phyloP scores from a whole-genome alignment of 2,113 vertebrate species.

The Atrichornis clamosus region DNA sequence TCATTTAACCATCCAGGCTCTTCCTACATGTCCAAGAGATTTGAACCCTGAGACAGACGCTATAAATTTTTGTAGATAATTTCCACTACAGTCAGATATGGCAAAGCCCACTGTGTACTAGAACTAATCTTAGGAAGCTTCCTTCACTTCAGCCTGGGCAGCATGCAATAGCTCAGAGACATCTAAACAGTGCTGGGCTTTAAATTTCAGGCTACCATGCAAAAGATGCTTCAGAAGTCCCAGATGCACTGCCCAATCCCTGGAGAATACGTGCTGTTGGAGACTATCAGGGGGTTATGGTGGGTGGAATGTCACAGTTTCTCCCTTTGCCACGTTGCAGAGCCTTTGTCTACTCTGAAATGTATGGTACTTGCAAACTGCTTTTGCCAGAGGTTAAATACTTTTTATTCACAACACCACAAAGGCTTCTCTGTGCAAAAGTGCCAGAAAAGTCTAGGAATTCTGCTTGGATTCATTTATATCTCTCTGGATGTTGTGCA shows the following conservation, averaged over 20 bases:
- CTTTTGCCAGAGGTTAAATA: neutral
- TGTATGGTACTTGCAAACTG: neutral
- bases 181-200: neutral
- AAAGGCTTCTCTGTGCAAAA: neutral
- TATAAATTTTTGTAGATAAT: neutral
- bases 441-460: neutral
- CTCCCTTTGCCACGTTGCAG: neutral
- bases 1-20: neutral
- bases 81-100: neutral
- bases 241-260: neutral
- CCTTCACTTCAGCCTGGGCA: neutral
- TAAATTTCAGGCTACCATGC: neutral
- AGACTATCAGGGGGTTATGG: neutral
- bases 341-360: neutral
- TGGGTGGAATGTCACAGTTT: neutral
- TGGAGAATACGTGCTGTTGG: neutral
- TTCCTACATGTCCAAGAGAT: neutral
- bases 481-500: neutral
- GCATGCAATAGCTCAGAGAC: neutral
- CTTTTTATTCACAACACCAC: neutral
- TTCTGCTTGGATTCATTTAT: conserved; percentile 11
- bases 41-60: neutral
- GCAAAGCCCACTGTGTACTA: neutral
- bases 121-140: neutral
- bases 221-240: neutral